A percentile compares a stretch with the other conserved stretches of the same genome.
Evolutionary conservation across 2,113 vertebrate species (phyloP).

Genomic region (Cyphomyrus discorhynchus): DNA sequence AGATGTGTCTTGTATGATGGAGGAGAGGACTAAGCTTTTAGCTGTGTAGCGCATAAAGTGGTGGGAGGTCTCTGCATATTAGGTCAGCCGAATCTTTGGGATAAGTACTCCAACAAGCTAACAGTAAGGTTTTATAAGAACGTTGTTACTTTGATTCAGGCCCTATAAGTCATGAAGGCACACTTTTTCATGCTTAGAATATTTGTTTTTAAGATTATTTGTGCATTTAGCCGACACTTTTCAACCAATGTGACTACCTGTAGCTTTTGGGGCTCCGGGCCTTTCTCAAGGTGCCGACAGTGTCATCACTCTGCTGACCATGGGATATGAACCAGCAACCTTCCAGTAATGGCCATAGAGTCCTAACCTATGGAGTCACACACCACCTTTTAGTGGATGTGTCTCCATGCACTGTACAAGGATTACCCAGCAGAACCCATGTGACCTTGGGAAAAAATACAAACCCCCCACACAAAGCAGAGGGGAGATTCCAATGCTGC

Average conservation of each 20-base stretch:
- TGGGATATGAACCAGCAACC: neutral
- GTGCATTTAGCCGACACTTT: neutral
- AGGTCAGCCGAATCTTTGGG: neutral
- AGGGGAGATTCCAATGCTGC: neutral
- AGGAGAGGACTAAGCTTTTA: neutral
- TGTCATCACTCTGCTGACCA: neutral
- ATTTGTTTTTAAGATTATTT: neutral
- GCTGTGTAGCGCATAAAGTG: neutral
- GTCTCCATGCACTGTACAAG: neutral
- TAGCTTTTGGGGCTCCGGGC: neutral
- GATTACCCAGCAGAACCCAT: neutral
- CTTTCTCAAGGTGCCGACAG: neutral
- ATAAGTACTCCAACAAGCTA: neutral
- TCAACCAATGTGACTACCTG: neutral
- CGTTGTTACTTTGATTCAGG: neutral
- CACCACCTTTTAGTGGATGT: neutral
- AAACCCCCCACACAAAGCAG: neutral
- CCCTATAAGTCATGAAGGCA: neutral
- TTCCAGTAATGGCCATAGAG: neutral
- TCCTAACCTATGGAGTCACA: neutral
- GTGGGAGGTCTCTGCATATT: neutral
- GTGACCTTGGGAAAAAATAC: neutral
- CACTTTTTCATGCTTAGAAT: neutral
- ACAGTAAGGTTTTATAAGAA: neutral
- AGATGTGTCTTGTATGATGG: neutral